A percentile compares a stretch with the other conserved stretches of the same genome.
These are phyloP conservation scores for Chloropsis cyanopogon DNA, from an alignment of 2,113 vertebrate species.

Conservation along the genomic window DNA sequence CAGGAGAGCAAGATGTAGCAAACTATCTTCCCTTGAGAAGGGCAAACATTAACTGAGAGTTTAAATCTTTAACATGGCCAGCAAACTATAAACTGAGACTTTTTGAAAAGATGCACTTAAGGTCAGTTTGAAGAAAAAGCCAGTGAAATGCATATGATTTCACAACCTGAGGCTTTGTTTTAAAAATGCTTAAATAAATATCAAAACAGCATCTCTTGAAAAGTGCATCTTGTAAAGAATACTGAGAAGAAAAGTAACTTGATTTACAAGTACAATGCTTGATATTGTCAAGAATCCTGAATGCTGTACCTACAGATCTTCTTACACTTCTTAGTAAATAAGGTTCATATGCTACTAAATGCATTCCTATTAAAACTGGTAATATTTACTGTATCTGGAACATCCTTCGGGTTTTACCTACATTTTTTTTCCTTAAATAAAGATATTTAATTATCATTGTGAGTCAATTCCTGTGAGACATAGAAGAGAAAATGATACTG, in stretches of 20 bases:
- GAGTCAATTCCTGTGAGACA: not conserved
- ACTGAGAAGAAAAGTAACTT: not conserved
- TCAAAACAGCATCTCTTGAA: not conserved
- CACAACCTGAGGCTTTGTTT: not conserved
- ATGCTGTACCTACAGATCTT: not conserved
- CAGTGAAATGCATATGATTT: not conserved
- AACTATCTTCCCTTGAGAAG: not conserved
- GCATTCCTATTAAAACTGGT: not conserved
- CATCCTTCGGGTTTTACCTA: not conserved
- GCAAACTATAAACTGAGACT: not conserved
- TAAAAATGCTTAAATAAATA: not conserved
- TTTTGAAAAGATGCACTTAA: not conserved
- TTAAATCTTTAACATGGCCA: not conserved
- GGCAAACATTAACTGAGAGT: not conserved
- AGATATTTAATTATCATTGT: not conserved
- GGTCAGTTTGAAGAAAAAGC: not conserved
- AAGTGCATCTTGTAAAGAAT: not conserved
- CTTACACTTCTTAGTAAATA: not conserved
- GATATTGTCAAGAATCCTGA: not conserved
- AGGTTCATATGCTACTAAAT: not conserved
- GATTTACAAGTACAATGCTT: not conserved
- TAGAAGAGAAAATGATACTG: not conserved
- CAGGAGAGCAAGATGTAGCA: not conserved
- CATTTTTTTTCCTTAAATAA: not conserved
- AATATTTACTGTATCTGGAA: not conserved